These are phyloP conservation scores for Gryllus longicercus DNA, from an alignment of 2,888 invertebrate genomes.

Conservation along the genomic window DNA sequence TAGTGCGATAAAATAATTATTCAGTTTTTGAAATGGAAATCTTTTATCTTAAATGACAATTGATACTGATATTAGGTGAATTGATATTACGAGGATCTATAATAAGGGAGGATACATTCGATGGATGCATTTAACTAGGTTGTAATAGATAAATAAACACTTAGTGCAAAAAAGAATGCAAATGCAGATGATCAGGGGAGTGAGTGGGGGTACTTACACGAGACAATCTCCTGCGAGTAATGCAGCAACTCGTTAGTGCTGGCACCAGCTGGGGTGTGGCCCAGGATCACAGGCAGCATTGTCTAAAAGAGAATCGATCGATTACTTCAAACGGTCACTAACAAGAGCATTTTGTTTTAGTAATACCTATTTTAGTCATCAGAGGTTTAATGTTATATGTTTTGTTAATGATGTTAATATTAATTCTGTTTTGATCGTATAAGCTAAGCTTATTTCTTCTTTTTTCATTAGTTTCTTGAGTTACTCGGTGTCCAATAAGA, in stretches of 20 bases:
- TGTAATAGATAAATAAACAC: too few species aligned
- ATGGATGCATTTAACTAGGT: too few species aligned
- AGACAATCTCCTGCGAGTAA: constrained; percentile 57
- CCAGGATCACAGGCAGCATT: constrained; percentile 64
- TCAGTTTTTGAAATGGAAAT: too few species aligned
- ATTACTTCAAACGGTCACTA: neutral
- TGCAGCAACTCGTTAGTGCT: constrained; percentile 68
- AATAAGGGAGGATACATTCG: too few species aligned
- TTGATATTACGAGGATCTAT: too few species aligned
- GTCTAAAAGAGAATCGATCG: constrained; percentile 51
- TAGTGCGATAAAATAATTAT: too few species aligned
- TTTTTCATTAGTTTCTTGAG: neutral
- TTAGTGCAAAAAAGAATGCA: too few species aligned
- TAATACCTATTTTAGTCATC: neutral
- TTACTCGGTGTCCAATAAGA: neutral
- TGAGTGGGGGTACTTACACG: neutral
- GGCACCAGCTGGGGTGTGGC: constrained; percentile 67
- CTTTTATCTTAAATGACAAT: too few species aligned
- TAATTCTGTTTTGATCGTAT: neutral
- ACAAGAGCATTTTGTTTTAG: neutral
- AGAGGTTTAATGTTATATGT: neutral
- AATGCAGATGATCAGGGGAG: too few species aligned
- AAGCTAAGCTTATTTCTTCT: neutral
- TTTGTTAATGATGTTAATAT: neutral
- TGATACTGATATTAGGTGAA: too few species aligned